These are phyloP conservation scores for Chaetodon trifasciatus DNA, from an alignment of 2,797 vertebrate species.

Conservation along the genomic window DNA sequence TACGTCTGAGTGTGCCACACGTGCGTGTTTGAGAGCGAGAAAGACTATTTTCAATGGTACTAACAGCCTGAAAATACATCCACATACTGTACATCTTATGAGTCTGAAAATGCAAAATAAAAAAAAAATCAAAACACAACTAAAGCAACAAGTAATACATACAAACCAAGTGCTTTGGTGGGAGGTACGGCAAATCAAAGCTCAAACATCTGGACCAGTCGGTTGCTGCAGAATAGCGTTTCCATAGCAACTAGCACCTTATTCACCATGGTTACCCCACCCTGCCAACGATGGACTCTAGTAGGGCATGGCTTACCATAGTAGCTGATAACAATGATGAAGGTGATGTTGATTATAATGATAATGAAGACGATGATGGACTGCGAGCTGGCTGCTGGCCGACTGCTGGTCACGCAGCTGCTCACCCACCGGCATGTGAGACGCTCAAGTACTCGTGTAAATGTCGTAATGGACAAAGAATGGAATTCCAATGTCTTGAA, in stretches of 20 bases:
- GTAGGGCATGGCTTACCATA: conserved; percentile 71
- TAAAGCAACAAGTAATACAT: conserved; percentile 76
- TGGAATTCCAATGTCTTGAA: conserved; percentile 69
- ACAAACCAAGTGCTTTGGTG: conserved; percentile 80
- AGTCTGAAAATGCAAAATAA: conserved; percentile 66
- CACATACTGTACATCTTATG: conserved; percentile 68
- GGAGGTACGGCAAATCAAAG: conserved; percentile 58
- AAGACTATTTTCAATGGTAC: conserved; percentile 65
- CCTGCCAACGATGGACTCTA: conserved; percentile 68
- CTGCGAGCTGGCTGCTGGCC: conserved; percentile 38
- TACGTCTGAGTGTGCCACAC: conserved; percentile 15
- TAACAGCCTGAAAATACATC: conserved; percentile 67
- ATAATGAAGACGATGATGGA: conserved; percentile 50
- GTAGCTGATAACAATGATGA: conserved; percentile 70
- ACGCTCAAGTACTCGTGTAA: conserved; percentile 67
- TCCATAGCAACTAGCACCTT: conserved; percentile 85
- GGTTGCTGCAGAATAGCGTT: conserved; percentile 76
- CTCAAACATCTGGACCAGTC: conserved; percentile 62
- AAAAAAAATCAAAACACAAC: conserved; percentile 56
- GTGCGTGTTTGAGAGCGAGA: conserved; percentile 34
- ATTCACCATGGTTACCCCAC: conserved; percentile 79
- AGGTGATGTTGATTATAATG: conserved; percentile 42
- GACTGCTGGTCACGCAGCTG: conserved; percentile 16
- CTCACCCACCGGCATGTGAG: conserved; percentile 61
- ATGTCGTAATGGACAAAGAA: conserved; percentile 68